Base-by-base conservation (phyloP, 2,113 vertebrate species). In the Percina caprodes region DNA sequence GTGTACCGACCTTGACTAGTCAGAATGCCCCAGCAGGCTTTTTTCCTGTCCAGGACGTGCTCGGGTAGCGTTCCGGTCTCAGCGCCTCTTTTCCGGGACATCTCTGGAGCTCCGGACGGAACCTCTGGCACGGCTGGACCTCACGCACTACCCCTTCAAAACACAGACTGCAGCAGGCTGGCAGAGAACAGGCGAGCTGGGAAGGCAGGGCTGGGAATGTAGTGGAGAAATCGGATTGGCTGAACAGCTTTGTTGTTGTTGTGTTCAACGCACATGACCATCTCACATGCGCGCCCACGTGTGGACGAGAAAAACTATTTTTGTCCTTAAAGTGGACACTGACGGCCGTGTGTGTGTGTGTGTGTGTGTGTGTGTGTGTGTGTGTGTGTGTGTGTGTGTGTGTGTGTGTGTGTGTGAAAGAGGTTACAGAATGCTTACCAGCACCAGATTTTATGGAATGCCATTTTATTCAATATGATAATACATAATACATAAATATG, bases 1-100 rank as follows among this genome's bases (percentile, higher is more conserved):
- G 23, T 52, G 58, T 51, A 88, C 97, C 95, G 93, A 99, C 98
- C 97, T 97, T 98, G 97, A 93, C 97, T 98, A 83, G 96, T 98
- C 89, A 99, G 95, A 91, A 99, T 94, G 74, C 96, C 97, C 98
- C 97, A 98, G 94, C 95, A 94, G 85, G 95, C 91, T 87, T 93
- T 96, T 87, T 96, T 95, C 89, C 91, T 96, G 95, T 8, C 92
- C 81, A 85, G 95, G 87, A 85, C 83, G 76, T 94, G 93, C 79
- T 94, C 92, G 85, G 78, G 5, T 26, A 56, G 84, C 62, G 86
- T 11, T 16, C 93, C 88, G 91, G 77, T 69, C 52, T 88, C 68
- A 16, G 88, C 70, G 26, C 76, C 56, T 86, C 91, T 88, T 90
- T 89, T 91, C 66, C 87, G 76, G 70, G 89, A 91, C 88, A 65